Evolutionary conservation across 2,888 invertebrate species (phyloP), one percentile per base, ranked within the genome.

Genomic region (Asteroscopus sphinx): DNA sequence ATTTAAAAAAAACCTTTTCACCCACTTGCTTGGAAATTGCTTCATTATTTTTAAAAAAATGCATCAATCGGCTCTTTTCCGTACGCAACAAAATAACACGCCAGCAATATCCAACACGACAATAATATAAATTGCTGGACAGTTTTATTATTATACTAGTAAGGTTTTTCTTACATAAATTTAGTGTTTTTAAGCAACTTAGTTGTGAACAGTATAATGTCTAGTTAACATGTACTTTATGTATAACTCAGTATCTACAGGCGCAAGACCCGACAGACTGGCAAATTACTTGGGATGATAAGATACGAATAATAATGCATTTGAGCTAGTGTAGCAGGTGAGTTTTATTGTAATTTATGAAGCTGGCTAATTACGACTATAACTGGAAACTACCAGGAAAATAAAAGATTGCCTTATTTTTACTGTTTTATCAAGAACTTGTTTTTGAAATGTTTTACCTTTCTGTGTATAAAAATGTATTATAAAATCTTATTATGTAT

Each of bases 341-440:
- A 30, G 30, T 42, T 35, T 13, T 26, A 11, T 13, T 6, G 1
- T 6, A 56, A 52, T 56, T 28, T 37, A 7, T 44, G 45, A 46
- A 60, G 46, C 37, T 44, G 11, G 35, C 11, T 46, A 49, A 40
- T 49, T 36, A 35, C 4, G 8, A 26, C 37, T 44, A 30, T 51
- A 47, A 30, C 47, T 44, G 47, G 26, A 41, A 37, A 54, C 17
- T 44, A 48, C n/a, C 13, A 45, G 61, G 35, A 51, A 56, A 56
- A 40, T 13, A 17, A 49, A 47, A 21, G n/a, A 37, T 35, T 32
- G 6, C 30, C 35, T 42, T 49, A 5, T 41, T 42, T 11, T 15
- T 28, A 25, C 13, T 2, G 2, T 13, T 12, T 33, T 30, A 3
- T 33, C 6, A 3, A 45, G 26, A 35, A 9, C 21, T 0, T 8